phyloP scores from a whole-genome alignment of 2,888 invertebrate species.

The Aleiodes leptofemur region DNA sequence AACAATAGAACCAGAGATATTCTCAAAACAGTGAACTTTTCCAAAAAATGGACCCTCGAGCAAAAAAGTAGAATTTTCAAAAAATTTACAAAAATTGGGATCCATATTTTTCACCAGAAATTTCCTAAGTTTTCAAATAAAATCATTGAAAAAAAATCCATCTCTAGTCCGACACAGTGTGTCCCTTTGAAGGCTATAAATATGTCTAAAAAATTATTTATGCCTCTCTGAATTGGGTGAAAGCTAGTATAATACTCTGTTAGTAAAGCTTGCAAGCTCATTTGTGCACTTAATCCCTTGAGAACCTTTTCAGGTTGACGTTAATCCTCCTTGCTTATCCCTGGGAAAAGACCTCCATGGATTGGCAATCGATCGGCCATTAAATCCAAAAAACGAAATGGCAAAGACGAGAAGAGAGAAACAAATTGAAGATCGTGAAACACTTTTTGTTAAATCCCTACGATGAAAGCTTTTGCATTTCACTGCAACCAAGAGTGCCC shows the following conservation, averaged over 20 bases:
- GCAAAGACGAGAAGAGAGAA: not conserved
- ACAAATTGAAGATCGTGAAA: not conserved
- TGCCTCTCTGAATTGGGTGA: not conserved
- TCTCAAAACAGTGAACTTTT: no score
- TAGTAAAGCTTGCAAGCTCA: conserved; percentile 43
- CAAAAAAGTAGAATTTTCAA: no score
- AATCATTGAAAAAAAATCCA: no score
- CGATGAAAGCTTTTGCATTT: conserved; percentile 23
- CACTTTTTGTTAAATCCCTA: conserved; percentile 18
- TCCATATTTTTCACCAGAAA: no score
- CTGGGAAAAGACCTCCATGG: conserved; percentile 21
- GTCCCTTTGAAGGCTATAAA: not conserved
- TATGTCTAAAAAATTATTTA: conserved; percentile 16
- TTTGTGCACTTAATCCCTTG: conserved; percentile 44
- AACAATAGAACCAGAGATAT: no score
- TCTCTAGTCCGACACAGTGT: not conserved
- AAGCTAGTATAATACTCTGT: not conserved
- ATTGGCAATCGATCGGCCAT: conserved; percentile 42
- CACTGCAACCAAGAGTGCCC: not conserved
- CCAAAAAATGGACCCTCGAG: no score
- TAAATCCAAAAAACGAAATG: conserved; percentile 24
- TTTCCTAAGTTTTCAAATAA: no score
- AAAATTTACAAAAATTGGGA: no score
- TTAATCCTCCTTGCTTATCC: conserved; percentile 44
- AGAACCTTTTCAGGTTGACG: conserved; percentile 45